A percentile compares a stretch with the other conserved stretches of the same genome.
Evolutionary conservation across 2,888 invertebrate genomes (phyloP).

Genomic region (Troides oblongomaculatus): DNA sequence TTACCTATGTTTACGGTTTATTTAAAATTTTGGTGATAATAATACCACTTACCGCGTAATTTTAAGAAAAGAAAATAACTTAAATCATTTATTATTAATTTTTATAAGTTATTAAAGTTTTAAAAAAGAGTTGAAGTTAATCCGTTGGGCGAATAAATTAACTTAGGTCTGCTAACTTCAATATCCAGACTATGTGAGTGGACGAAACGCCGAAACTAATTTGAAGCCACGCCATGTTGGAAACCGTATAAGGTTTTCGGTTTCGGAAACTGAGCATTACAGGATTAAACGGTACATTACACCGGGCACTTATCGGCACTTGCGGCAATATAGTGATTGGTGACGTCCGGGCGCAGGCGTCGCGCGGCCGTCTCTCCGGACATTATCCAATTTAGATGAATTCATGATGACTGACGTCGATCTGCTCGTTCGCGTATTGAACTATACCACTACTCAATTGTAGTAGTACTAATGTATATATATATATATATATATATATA

Average conservation of each 20-base stretch:
- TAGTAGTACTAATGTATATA: neutral
- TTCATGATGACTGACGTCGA: constrained; percentile 39
- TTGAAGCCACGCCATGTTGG: constrained; percentile 21
- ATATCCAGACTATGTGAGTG: neutral
- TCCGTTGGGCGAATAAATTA: neutral
- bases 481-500: too few relatives aligned
- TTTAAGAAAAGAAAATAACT: too few relatives aligned
- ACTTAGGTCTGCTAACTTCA: neutral
- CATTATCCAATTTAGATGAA: constrained; percentile 63
- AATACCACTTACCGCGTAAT: too few relatives aligned
- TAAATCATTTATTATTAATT: too few relatives aligned
- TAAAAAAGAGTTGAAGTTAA: too few relatives aligned
- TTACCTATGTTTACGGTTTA: too few relatives aligned
- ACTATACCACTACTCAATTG: neutral
- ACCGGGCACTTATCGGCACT: constrained; percentile 59
- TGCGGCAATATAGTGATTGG: constrained; percentile 60
- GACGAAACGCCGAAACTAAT: neutral
- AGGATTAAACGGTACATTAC: constrained; percentile 59
- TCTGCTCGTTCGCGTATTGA: constrained; percentile 29
- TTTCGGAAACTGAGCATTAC: constrained; percentile 59
- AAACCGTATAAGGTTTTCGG: constrained; percentile 39
- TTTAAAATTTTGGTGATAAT: too few relatives aligned
- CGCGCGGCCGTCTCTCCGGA: constrained; percentile 35
- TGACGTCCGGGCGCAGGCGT: constrained; percentile 62
- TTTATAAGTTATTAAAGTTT: too few relatives aligned